Percentiles rank a stretch among this genome's conserved stretches.
Evolutionary conservation across 1,140 invertebrate genomes (phyloP).

Genomic region (Pentalonia nigronervosa): DNA sequence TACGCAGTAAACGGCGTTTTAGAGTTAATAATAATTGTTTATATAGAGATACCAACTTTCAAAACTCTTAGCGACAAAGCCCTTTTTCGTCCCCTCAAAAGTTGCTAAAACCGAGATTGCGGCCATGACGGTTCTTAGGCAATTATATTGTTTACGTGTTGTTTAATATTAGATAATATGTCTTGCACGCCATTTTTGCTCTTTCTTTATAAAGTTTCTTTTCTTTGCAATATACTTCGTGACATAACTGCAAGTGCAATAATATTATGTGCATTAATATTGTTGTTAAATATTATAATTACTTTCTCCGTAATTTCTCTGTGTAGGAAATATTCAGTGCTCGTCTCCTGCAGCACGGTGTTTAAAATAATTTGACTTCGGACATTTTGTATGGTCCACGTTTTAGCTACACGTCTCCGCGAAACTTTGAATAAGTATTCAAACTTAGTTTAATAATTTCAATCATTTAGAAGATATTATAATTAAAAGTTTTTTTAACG

Average conservation of each 20-base stretch:
- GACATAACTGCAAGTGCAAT: neutral
- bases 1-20: neutral
- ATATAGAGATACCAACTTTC: neutral
- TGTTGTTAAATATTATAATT: neutral
- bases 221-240: neutral
- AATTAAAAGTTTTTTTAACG: too few relatives aligned
- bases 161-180: neutral
- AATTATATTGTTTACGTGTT: neutral
- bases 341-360: neutral
- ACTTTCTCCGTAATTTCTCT: neutral
- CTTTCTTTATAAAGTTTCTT: too few relatives aligned
- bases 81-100: neutral
- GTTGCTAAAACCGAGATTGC: neutral
- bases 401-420: too few relatives aligned
- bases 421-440: too few relatives aligned
- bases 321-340: neutral
- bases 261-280: neutral
- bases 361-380: neutral
- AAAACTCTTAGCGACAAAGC: neutral
- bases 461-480: too few relatives aligned
- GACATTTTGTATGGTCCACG: too few relatives aligned
- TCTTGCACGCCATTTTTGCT: neutral
- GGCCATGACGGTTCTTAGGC: neutral
- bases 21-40: neutral
- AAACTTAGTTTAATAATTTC: too few relatives aligned